Evolutionary conservation across 2,797 vertebrate genomes (phyloP), one percentile per base, ranked within the genome.

Genomic region (Syngnathus acus): DNA sequence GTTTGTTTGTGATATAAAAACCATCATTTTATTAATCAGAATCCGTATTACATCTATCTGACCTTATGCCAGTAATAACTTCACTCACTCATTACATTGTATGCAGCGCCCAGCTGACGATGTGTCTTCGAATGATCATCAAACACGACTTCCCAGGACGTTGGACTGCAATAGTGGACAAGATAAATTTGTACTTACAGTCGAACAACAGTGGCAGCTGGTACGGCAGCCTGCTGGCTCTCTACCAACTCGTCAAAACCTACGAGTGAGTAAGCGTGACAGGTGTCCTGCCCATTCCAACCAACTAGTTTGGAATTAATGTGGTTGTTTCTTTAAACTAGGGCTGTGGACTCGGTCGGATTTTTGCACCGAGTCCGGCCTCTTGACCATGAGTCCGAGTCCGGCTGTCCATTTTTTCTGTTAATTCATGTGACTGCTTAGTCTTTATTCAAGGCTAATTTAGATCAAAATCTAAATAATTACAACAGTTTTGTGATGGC

Each of bases 211-310:
- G 92, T 5, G 91, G 91, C 68, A 94, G 92, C 81, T 98, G 96
- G 96, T 94, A 98, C 0, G 97, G 97, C 67, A 95, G 93, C 82
- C 91, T 98, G 65, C 86, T 98, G 47, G 95, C 95, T 38, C 92
- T 99, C 1, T 97, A 98, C 83, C 96, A 99, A 78, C 92, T 99
- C 67, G 96, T 98, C 87, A 99, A 98, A 89, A 98, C 94, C n/a
- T 98, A 99, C 0, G 96, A 99, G 96, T 99, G 86, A 97, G 97
- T 94, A 60, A 50, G 7, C 3, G 19, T 4, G 0, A 3, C 13
- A 32, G 26, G 3, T 32, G 26, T 32, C 23, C 14, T 26, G 10
- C 11, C 47, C 17, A 19, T 50, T 50, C 17, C 45, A 17, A 47
- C 5, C 6, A 17, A 47, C 16, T 19, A 43, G 9, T 10, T 0